Conservation (phyloP, 1,140 invertebrate species). For the Bicyclus anynana region DNA sequence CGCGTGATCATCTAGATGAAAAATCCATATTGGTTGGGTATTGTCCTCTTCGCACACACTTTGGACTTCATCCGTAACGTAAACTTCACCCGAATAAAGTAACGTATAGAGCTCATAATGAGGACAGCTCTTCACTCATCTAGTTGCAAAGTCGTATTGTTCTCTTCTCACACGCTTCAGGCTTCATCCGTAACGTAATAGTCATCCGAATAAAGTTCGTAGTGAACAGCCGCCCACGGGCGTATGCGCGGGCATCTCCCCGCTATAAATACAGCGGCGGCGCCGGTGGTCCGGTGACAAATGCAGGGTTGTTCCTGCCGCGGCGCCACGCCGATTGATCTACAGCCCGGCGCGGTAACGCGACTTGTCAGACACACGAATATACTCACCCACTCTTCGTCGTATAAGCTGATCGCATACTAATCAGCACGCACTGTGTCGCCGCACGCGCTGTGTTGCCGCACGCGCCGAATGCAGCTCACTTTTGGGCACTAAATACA, state of each 20-base stretch:
- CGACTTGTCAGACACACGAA: constrained; percentile 36
- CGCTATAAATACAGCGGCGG: constrained; percentile 67
- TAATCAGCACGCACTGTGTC: not conserved
- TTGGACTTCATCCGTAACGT: not conserved
- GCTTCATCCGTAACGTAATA: constrained; percentile 15
- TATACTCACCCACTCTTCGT: constrained; percentile 24
- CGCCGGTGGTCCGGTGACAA: constrained; percentile 74
- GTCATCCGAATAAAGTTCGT: constrained; percentile 40
- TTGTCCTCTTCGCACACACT: too few relatives aligned
- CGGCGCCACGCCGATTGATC: constrained; percentile 62
- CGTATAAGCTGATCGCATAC: constrained; percentile 4
- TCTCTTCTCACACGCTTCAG: not conserved
- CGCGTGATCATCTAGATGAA: too few relatives aligned
- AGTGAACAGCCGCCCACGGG: constrained; percentile 49
- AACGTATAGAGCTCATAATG: too few relatives aligned
- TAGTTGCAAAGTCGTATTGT: not conserved
- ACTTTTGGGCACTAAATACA: too few relatives aligned
- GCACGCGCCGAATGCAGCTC: not conserved
- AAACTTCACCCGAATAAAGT: constrained; percentile 43
- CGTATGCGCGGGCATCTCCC: constrained; percentile 45
- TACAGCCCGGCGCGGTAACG: constrained; percentile 44
- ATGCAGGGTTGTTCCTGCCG: constrained; percentile 58
- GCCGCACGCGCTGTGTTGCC: too few relatives aligned
- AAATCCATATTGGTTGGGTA: too few relatives aligned
- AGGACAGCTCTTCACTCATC: too few relatives aligned